Conservation (phyloP, 2,113 vertebrate genomes). For the Pipa parva region DNA sequence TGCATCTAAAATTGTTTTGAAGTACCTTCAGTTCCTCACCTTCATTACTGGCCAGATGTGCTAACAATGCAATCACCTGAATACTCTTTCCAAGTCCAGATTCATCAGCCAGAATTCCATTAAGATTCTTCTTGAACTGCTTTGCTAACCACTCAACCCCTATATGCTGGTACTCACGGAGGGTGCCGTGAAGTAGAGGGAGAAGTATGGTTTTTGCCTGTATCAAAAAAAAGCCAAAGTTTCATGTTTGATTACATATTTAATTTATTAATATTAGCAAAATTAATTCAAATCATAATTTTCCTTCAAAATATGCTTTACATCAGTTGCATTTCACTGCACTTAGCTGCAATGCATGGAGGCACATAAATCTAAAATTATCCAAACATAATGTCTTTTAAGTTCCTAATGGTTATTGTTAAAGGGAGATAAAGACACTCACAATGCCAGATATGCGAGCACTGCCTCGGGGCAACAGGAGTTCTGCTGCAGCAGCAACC, state of each 20-base stretch:
- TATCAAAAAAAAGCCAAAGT: background rate
- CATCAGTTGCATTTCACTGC: too few species aligned
- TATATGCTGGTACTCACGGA: slow-evolving; percentile 87
- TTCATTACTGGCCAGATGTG: slow-evolving; percentile 78
- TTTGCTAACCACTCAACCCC: slow-evolving; percentile 84
- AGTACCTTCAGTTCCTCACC: slow-evolving; percentile 53
- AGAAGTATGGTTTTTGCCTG: slow-evolving; percentile 70
- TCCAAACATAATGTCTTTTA: too few species aligned
- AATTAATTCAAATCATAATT: too few species aligned
- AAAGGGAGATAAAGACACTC: too few species aligned
- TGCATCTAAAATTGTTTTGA: background rate
- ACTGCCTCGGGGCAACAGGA: slow-evolving; percentile 73
- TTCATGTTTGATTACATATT: too few species aligned
- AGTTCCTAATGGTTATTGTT: too few species aligned
- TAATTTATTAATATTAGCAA: too few species aligned
- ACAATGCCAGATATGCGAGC: slow-evolving; percentile 64
- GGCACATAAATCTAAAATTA: too few species aligned
- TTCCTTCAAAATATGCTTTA: too few species aligned
- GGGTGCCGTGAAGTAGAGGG: slow-evolving; percentile 72
- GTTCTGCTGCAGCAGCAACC: slow-evolving; percentile 72
- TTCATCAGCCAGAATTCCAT: slow-evolving; percentile 86
- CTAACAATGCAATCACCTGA: slow-evolving; percentile 80
- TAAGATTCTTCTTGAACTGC: slow-evolving; percentile 81
- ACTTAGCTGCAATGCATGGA: too few species aligned
- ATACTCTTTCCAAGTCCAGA: slow-evolving; percentile 80